These are phyloP conservation scores for Anguilla pacifica DNA, from an alignment of 2,797 vertebrate species.

Conservation along the genomic window DNA sequence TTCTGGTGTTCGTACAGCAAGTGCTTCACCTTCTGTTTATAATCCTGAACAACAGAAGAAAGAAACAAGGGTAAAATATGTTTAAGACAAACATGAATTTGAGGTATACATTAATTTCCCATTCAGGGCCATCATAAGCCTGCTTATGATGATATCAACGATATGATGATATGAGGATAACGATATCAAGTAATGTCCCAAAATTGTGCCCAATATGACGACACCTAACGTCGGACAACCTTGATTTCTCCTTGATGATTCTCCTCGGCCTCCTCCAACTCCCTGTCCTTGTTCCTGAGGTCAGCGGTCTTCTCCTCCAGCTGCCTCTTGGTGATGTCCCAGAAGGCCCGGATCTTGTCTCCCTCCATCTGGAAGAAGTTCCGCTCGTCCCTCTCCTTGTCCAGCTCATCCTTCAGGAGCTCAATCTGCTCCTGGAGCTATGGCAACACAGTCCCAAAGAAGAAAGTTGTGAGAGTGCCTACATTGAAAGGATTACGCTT, in stretches of 20 bases:
- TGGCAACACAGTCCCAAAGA: not conserved
- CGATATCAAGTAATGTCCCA: not conserved
- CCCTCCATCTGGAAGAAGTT: slow-evolving; percentile 90
- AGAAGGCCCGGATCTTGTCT: slow-evolving; percentile 80
- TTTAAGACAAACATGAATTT: not conserved
- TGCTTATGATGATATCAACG: too few species aligned
- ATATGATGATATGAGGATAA: too few species aligned
- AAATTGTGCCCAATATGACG: not conserved
- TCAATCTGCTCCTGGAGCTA: slow-evolving; percentile 73
- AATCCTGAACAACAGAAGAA: slow-evolving; percentile 75
- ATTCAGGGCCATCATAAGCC: not conserved
- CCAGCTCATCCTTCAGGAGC: slow-evolving; percentile 80
- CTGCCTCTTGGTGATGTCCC: slow-evolving; percentile 77
- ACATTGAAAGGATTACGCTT: not conserved
- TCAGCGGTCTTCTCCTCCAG: slow-evolving; percentile 81
- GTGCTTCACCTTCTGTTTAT: slow-evolving; percentile 96
- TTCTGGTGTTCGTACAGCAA: slow-evolving; percentile 90
- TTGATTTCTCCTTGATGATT: slow-evolving; percentile 88
- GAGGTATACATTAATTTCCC: not conserved
- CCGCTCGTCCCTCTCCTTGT: slow-evolving; percentile 84
- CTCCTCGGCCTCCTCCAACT: slow-evolving; percentile 84
- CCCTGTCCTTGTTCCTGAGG: slow-evolving; percentile 77
- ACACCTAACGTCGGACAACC: slow-evolving; percentile 63
- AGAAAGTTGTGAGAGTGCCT: too few species aligned
- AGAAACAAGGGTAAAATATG: not conserved